These are phyloP conservation scores for Melanocharis versteri DNA, from an alignment of 2,113 vertebrate genomes.

Conservation along the genomic window DNA sequence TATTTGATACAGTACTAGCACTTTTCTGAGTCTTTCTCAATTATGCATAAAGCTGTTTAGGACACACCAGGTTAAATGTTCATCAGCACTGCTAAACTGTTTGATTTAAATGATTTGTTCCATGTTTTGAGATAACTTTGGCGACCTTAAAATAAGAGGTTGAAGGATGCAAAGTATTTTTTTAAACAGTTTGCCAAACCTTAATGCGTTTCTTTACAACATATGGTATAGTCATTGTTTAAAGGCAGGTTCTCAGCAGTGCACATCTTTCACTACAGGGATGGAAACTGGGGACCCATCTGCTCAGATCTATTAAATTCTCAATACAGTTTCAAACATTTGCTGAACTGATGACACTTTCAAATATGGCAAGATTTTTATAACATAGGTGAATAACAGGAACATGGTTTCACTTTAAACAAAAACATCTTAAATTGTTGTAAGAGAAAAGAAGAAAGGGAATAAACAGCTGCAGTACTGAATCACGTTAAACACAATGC, in stretches of 20 bases:
- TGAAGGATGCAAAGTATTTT: neutral
- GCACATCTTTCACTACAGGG: conserved; percentile 46
- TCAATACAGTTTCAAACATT: conserved; percentile 14
- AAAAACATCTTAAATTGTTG: conserved; percentile 40
- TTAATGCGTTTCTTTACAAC: conserved; percentile 35
- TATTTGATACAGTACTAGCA: neutral
- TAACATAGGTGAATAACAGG: conserved; percentile 16
- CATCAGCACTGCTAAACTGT: neutral
- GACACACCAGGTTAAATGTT: neutral
- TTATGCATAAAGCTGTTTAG: neutral
- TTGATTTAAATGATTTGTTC: neutral
- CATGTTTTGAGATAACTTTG: neutral
- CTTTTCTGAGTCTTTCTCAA: neutral
- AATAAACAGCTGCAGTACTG: conserved; percentile 50
- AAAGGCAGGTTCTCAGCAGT: conserved; percentile 37
- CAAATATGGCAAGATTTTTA: conserved; percentile 15
- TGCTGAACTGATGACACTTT: conserved; percentile 28
- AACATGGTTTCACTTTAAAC: conserved; percentile 17
- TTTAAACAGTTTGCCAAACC: neutral
- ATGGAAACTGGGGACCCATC: conserved; percentile 41
- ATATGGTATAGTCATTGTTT: conserved; percentile 58
- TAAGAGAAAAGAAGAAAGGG: conserved; percentile 33
- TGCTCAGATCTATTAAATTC: conserved; percentile 57
- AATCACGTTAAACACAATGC: conserved; percentile 33
- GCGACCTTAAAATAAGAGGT: neutral